A percentile compares a stretch with the other conserved stretches of the same genome.
Conservation (phyloP, 2,113 vertebrate genomes). For the Bolborhynchus lineola region DNA sequence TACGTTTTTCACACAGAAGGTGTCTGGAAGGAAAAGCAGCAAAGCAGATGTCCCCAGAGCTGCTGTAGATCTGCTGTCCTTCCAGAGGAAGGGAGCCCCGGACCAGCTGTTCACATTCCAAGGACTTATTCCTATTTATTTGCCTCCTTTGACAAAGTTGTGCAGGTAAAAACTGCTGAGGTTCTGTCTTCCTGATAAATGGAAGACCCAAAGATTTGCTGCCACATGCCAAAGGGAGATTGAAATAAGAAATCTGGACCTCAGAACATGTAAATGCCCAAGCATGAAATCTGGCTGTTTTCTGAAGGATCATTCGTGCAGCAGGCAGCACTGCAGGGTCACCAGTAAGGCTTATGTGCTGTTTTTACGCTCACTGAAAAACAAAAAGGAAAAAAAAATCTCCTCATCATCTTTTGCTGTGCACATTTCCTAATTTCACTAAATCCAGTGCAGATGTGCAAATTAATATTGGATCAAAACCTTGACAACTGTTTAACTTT, state of each 20-base stretch:
- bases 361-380: neutral
- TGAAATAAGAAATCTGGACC: neutral
- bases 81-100: rapidly evolving
- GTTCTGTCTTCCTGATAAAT: neutral
- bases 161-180: neutral
- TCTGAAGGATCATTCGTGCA: neutral
- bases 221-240: neutral
- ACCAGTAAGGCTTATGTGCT: neutral
- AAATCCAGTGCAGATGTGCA: neutral
- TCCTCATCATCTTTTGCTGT: neutral
- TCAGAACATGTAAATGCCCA: neutral
- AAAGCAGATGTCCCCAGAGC: neutral
- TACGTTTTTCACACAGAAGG: neutral
- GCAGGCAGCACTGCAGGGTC: neutral
- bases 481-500: neutral
- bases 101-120: neutral
- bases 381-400: neutral
- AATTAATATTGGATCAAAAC: constrained; percentile 27
- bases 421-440: neutral
- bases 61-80: neutral
- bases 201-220: neutral
- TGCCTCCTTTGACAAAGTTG: neutral
- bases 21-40: neutral
- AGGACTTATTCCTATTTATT: neutral
- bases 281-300: neutral